These are phyloP conservation scores for Charadrius vociferus DNA, from an alignment of 2,113 vertebrate species.

Conservation along the genomic window DNA sequence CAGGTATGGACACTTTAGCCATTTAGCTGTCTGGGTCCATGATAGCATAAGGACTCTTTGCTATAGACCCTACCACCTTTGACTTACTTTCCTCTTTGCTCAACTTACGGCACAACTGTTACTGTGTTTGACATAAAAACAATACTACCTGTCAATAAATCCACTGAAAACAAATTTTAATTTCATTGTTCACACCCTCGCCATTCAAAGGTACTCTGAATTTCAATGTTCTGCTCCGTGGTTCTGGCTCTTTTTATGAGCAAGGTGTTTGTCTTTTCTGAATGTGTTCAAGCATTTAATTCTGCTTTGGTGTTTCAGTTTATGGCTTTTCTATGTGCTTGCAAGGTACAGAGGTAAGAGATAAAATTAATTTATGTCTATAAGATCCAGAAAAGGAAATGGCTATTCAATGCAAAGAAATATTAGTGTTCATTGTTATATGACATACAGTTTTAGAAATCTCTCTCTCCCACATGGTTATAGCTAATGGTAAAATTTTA, in stretches of 20 bases:
- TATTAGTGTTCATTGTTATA: background rate
- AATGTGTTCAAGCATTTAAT: background rate
- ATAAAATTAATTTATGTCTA: background rate
- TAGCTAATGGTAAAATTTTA: background rate
- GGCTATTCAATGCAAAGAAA: background rate
- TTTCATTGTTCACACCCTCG: background rate
- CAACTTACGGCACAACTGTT: background rate
- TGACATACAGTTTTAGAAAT: background rate
- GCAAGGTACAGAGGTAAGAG: background rate
- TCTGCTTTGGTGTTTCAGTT: background rate
- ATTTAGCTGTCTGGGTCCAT: background rate
- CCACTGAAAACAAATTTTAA: background rate
- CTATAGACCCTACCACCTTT: background rate
- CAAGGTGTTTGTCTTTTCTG: background rate
- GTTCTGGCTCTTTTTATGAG: background rate
- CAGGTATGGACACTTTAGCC: background rate
- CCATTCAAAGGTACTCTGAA: background rate
- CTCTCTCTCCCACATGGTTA: background rate
- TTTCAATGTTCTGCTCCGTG: background rate
- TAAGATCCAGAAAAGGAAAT: background rate
- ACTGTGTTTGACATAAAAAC: background rate
- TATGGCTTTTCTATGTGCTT: background rate
- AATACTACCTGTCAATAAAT: background rate
- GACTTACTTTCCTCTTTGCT: background rate
- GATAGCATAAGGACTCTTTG: background rate